Evolutionary conservation across 2,797 vertebrate genomes (phyloP), one percentile per base, ranked within the genome.

Genomic region (Pitangus sulphuratus): DNA sequence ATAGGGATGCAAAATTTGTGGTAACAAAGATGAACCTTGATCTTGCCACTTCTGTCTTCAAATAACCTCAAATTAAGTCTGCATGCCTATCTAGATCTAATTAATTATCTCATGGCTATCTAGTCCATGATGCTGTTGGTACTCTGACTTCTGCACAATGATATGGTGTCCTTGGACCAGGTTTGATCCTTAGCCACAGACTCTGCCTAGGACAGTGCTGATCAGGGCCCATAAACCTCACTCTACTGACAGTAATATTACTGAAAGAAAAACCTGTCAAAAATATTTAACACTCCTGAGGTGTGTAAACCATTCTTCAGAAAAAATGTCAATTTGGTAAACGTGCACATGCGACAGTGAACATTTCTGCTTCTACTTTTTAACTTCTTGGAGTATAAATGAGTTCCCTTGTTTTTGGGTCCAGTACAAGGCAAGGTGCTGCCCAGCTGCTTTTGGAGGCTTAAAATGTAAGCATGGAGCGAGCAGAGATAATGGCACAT

Each of bases 191-290:
- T 6, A 47, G 53, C n/a, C 11, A 28, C 0, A 0, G 35, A 33
- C 28, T 69, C 15, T 57, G 25, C 57, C 65, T 3, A 0, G 64
- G 33, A 6, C 35, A 12, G 33, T 62, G 8, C 17, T 48, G 28
- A 33, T 84, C 57, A 9, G 61, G 39, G 20, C 35, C n/a, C 1
- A 0, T 8, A 25, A 57, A 0, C 14, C 0, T 7, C 16, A 4
- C 7, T 76, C n/a, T 40, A 5, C 40, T 60, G n/a, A 10, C 2
- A 7, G 8, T 37, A 13, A 40, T 30, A 11, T 18, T 53, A 31
- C 3, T 66, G 54, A n/a, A 37, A 56, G 58, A 68, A 17, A 1
- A 0, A 1, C 14, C 11, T 25, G 1, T 3, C 9, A 39, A 5
- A 15, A 18, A 4, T 16, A 11, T 57, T 66, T 35, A 77, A 15